A percentile compares a stretch with the other conserved stretches of the same genome.
Evolutionary conservation across 2,797 vertebrate genomes (phyloP).

Genomic region (Eupleurogrammus muticus): DNA sequence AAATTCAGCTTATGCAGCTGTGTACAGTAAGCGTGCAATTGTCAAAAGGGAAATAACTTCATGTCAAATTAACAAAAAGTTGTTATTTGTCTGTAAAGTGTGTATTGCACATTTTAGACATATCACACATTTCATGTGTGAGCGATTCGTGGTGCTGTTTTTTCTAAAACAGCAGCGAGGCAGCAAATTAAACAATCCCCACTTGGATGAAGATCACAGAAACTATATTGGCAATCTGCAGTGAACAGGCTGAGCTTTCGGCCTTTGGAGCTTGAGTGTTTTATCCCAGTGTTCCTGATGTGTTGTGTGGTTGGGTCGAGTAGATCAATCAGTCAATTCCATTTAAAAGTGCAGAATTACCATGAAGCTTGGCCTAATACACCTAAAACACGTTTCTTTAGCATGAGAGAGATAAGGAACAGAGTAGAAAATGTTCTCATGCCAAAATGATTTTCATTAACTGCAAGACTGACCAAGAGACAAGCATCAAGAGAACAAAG

Average conservation of each 20-base stretch:
- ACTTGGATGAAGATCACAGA: slow-evolving; percentile 62
- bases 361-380: too few species aligned
- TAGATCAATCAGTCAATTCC: slow-evolving; percentile 15
- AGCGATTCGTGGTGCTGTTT: neutral
- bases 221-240: slow-evolving; percentile 52
- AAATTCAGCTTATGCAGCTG: neutral
- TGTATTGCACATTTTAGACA: neutral
- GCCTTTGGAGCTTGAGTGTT: slow-evolving; percentile 46
- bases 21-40: neutral
- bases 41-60: neutral
- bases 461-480: too few species aligned
- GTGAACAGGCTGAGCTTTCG: slow-evolving; percentile 47
- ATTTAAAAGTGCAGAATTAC: too few species aligned
- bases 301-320: slow-evolving; percentile 8
- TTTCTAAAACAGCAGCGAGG: slow-evolving; percentile 48
- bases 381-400: too few species aligned
- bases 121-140: slow-evolving; percentile 3
- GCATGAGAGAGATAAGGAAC: too few species aligned
- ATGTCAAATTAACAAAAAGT: neutral
- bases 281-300: slow-evolving; percentile 11
- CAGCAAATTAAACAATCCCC: slow-evolving; percentile 57
- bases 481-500: too few species aligned
- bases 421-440: too few species aligned
- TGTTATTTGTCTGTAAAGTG: neutral
- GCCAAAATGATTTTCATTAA: too few species aligned